phyloP scores from a whole-genome alignment of 2,888 invertebrate species.

The Baronia brevicornis region DNA sequence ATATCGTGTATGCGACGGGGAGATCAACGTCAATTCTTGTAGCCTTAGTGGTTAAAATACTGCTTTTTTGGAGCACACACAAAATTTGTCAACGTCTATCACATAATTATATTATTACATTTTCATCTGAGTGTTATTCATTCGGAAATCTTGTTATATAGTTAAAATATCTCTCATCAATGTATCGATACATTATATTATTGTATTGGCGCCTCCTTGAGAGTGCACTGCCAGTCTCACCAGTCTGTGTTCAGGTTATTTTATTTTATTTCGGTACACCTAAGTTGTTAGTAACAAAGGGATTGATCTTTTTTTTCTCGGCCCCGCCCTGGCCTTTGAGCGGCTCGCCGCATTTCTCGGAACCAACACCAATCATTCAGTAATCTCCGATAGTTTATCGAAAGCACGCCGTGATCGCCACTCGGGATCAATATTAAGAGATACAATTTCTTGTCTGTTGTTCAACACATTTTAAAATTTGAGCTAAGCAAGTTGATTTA shows the following conservation, averaged over 20 bases:
- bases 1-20: no score
- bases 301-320: conserved; percentile 58
- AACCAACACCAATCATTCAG: conserved; percentile 55
- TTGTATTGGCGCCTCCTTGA: conserved; percentile 41
- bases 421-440: conserved; percentile 3
- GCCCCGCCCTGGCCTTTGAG: conserved; percentile 58
- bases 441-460: no score
- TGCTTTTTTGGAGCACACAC: no score
- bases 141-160: conserved; percentile 5
- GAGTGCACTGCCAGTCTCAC: conserved; percentile 38
- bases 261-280: conserved; percentile 66
- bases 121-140: no score
- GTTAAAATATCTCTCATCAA: conserved; percentile 16
- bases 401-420: conserved; percentile 26
- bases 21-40: no score
- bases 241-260: conserved; percentile 44
- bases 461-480: no score
- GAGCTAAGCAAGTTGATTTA: no score
- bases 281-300: conserved; percentile 72
- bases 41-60: no score
- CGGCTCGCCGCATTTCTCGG: conserved; percentile 55
- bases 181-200: conserved; percentile 42
- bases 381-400: conserved; percentile 47
- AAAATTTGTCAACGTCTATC: no score
- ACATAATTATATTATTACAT: no score